Base-by-base conservation (phyloP, 2,113 vertebrate species). In the Mohoua ochrocephala region DNA sequence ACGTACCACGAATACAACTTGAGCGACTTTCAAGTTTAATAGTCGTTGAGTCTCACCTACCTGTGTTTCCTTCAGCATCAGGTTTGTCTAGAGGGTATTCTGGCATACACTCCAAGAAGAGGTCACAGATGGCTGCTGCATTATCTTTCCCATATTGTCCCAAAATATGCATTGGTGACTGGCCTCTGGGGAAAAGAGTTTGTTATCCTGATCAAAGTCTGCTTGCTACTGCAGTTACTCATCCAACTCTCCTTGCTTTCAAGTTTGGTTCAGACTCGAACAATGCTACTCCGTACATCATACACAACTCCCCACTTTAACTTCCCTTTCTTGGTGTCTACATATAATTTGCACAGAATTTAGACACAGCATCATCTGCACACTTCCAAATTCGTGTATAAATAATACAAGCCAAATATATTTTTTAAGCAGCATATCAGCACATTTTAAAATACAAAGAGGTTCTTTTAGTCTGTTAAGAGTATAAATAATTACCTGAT, bases 91-190 rank as follows among this genome's bases (percentile, higher is more conserved):
- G 97, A 53, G 99, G 99, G 70, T 99, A 99, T 86, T 99, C 99
- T 10, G 99, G 98, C 99, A 99, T 99, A 91, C 99, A 99, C 97
- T 99, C 99, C 91, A 99, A 88, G 97, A 99, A 99, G 87, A 99
- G 98, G 79, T 99, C 99, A 97, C 99, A 99, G 96, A 99, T 99
- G 96, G 99, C 98, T 11, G 99, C 99, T 3, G 99, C 99, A 2
- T 99, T 99, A 91, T 99, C 99, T 94, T 99, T 99, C 92, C 99
- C 99, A 61, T 99, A 99, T n/a, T 99, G 99, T 24, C 99, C 99
- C 87, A 99, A 97, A 87, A 99, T 98, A 68, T 99, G 99, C 98
- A 99, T 99, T 27, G 99, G 99, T 68, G 99, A 99, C 97, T 99
- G 99, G 89, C 99, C 99, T 98, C 99, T 99, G 84, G 44, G 86